These are phyloP conservation scores for Limulus polyphemus DNA, from an alignment of 2,888 invertebrate species.

Conservation along the genomic window DNA sequence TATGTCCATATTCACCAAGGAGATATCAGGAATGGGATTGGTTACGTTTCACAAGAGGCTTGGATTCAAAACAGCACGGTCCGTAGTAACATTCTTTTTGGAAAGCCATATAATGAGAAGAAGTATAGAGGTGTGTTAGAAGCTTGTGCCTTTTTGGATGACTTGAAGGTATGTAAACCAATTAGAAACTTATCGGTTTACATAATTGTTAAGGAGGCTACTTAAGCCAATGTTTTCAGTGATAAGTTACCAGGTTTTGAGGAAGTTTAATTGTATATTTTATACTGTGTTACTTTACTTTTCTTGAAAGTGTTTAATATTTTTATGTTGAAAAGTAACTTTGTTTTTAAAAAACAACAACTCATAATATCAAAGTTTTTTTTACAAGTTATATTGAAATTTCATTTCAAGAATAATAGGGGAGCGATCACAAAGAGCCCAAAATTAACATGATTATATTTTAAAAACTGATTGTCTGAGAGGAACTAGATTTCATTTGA, in stretches of 20 bases:
- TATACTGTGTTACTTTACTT: too few species aligned
- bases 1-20: constrained; percentile 12
- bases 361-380: too few species aligned
- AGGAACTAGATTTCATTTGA: too few species aligned
- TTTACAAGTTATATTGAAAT: too few species aligned
- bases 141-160: constrained; percentile 67
- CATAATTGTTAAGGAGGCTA: background rate
- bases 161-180: constrained; percentile 40
- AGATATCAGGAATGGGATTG: constrained; percentile 49
- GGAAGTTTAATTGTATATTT: background rate
- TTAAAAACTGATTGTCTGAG: too few species aligned
- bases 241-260: background rate
- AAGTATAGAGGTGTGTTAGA: constrained; percentile 64
- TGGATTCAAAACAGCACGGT: constrained; percentile 88
- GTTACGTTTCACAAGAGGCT: constrained; percentile 72
- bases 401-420: too few species aligned
- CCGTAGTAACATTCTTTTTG: constrained; percentile 86
- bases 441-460: too few species aligned
- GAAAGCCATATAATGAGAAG: constrained; percentile 60
- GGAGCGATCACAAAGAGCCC: too few species aligned
- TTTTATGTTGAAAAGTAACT: too few species aligned
- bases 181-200: background rate
- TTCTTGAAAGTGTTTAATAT: too few species aligned
- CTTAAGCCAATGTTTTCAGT: background rate
- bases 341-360: too few species aligned